phyloP scores from a whole-genome alignment of 2,888 invertebrate genomes.

The Hemithea aestivaria region DNA sequence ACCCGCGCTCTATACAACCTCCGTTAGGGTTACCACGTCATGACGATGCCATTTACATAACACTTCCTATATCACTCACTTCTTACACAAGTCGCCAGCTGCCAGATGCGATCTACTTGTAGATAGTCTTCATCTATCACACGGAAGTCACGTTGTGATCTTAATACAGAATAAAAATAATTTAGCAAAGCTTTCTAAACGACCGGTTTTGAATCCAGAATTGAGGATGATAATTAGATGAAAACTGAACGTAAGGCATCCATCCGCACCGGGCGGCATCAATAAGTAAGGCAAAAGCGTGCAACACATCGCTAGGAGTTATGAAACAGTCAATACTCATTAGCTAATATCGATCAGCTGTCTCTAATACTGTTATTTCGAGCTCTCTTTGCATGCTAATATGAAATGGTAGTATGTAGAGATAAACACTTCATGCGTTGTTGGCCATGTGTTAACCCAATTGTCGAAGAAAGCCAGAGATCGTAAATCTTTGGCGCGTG shows the following conservation, averaged over 20 bases:
- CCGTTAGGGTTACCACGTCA: constrained; percentile 50
- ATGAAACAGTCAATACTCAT: constrained; percentile 9
- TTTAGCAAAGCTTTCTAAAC: too few relatives aligned
- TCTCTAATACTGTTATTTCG: constrained; percentile 14
- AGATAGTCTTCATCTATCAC: constrained; percentile 13
- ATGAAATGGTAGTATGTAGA: constrained; percentile 16
- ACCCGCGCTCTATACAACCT: constrained; percentile 53
- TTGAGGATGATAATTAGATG: too few relatives aligned
- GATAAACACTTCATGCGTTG: constrained; percentile 12
- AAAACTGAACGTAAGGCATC: too few relatives aligned
- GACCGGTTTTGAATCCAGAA: too few relatives aligned
- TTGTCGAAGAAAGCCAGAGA: constrained; percentile 23
- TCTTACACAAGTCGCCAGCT: constrained; percentile 6
- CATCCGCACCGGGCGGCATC: not conserved
- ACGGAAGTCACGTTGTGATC: constrained; percentile 7
- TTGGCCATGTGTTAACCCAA: constrained; percentile 24
- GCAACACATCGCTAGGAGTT: too few relatives aligned
- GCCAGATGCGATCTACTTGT: constrained; percentile 11
- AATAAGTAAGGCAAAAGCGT: too few relatives aligned
- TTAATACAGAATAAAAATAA: constrained; percentile 2
- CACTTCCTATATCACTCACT: constrained; percentile 27
- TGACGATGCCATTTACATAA: constrained; percentile 33
- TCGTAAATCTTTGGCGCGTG: constrained; percentile 18
- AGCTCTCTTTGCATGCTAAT: constrained; percentile 16
- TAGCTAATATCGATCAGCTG: constrained; percentile 27